These are phyloP conservation scores for Leucophenga montana DNA, from an alignment of 2,888 invertebrate species.

Conservation along the genomic window DNA sequence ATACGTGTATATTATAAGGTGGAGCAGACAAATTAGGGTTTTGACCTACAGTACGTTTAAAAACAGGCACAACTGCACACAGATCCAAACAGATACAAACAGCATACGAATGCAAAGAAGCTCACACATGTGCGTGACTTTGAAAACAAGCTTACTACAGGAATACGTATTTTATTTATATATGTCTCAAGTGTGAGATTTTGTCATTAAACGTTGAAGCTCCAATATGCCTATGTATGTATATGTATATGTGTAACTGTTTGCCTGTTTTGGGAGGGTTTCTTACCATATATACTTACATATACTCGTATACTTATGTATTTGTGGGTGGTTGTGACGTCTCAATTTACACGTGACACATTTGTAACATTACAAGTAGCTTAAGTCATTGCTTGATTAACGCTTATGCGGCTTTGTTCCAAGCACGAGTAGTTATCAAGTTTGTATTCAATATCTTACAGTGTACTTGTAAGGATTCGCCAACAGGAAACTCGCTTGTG, in stretches of 20 bases:
- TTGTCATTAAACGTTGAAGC: too few relatives aligned
- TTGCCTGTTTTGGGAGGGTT: neutral
- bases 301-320: too few relatives aligned
- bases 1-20: neutral
- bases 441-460: too few relatives aligned
- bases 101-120: neutral
- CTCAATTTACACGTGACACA: constrained; percentile 10
- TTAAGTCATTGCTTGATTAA: neutral
- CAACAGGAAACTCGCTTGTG: constrained; percentile 1
- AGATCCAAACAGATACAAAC: constrained; percentile 23
- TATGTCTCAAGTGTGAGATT: too few relatives aligned
- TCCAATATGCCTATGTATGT: neutral
- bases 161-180: too few relatives aligned
- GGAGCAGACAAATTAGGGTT: constrained; percentile 59
- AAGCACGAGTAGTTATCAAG: too few relatives aligned
- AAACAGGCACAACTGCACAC: constrained; percentile 50
- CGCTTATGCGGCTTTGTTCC: neutral
- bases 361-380: neutral
- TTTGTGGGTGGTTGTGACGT: neutral
- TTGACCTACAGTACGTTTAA: constrained; percentile 58
- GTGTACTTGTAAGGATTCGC: constrained; percentile 3
- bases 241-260: neutral
- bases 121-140: constrained; percentile 19
- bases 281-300: too few relatives aligned
- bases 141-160: constrained; percentile 8